Percentiles rank a stretch among this genome's conserved stretches.
Conservation (phyloP, 2,797 vertebrate genomes). For the Pempheris klunzingeri region DNA sequence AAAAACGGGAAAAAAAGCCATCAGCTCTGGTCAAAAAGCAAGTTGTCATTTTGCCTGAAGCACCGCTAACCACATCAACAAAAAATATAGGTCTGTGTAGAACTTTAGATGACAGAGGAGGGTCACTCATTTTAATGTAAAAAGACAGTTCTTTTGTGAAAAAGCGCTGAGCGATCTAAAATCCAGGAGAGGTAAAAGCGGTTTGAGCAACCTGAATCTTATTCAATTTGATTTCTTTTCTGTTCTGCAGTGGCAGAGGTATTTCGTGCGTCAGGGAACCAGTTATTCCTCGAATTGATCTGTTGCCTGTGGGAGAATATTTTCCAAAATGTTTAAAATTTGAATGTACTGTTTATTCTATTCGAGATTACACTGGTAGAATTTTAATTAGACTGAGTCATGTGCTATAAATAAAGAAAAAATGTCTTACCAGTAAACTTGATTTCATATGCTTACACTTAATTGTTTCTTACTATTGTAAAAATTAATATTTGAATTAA, state of each 20-base stretch:
- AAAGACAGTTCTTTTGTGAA: conserved; percentile 88
- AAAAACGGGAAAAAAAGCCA: conserved; percentile 82
- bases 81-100: conserved; percentile 80
- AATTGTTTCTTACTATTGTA: background rate
- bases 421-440: background rate
- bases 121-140: conserved; percentile 85
- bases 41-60: conserved; percentile 88
- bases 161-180: conserved; percentile 84
- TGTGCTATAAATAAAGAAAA: conserved; percentile 17
- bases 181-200: conserved; percentile 61
- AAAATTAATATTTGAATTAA: background rate
- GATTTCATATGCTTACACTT: background rate
- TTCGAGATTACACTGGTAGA: background rate
- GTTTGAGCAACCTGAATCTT: conserved; percentile 75
- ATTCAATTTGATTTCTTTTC: conserved; percentile 74
- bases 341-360: background rate
- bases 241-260: conserved; percentile 39
- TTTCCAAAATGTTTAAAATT: conserved; percentile 43
- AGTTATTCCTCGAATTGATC: conserved; percentile 52
- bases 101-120: conserved; percentile 81
- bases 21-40: conserved; percentile 84
- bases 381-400: background rate
- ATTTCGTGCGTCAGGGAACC: conserved; percentile 53
- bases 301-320: conserved; percentile 20
- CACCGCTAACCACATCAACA: conserved; percentile 81